Evolutionary conservation across 2,888 invertebrate genomes (phyloP), one percentile per base, ranked within the genome.

Genomic region (Bombylius discolor): DNA sequence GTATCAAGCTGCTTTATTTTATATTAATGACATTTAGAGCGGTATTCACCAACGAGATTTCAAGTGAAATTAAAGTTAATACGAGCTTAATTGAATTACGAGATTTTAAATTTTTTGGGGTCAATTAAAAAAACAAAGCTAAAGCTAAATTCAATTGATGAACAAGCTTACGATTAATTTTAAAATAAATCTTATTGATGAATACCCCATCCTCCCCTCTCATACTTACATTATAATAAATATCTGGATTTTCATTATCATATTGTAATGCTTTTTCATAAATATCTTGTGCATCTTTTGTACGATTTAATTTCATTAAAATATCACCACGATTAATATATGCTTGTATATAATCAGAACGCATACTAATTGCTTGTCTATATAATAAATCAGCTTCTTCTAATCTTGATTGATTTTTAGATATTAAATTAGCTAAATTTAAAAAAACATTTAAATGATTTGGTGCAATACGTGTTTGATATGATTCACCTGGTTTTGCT

Each of bases 311-410:
- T 75, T 93, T 95, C 72, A 97, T 91, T 62, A 96, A 79, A 68
- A 97, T 90, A 76, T 97, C 96, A 0, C 96, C 97, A 56, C 96
- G 83, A 76, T 97, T 97, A 63, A 97, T 97, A 71, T 97, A 97
- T 9, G 96, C 97, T 72, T 55, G 55, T 23, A 55, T 70, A 71
- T 95, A 95, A 77, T 97, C 96, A 1, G 95, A 86, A 62, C 97
- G 79, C 97, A 97, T 97, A 69, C 94, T 93, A 62, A 97, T 96
- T 12, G 96, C 97, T 73, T 95, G 95, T 58, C 93, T 79, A 68
- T 96, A 94, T 51, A 96, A 73, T 79, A 90, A 80, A 74, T 97
- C 96, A 0, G 97, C 97, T 74, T 97, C 96, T 72, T 92, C 90
- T 55, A 97, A 75, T 55, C 96, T 79, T 5, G 92, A 91, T 36